These are phyloP conservation scores for Pachyrhynchus sulphureomaculatus DNA, from an alignment of 1,140 invertebrate genomes.

Conservation along the genomic window DNA sequence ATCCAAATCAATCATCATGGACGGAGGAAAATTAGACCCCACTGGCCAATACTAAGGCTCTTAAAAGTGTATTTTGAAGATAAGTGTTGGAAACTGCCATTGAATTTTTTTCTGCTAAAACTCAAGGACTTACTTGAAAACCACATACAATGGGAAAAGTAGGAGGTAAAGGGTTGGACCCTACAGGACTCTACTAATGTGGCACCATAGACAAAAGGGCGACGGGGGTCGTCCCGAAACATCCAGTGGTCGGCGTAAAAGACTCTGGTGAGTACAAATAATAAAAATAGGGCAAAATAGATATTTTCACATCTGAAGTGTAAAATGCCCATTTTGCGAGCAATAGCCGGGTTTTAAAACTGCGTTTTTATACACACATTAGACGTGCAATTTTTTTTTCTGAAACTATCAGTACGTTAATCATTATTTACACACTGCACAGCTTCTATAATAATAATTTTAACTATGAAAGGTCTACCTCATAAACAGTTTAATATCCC, in stretches of 20 bases:
- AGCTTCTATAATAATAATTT: too few relatives aligned
- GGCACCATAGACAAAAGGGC: conserved; percentile 43
- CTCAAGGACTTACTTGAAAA: neutral
- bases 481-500: too few relatives aligned
- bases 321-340: too few relatives aligned
- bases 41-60: conserved; percentile 47
- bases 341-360: too few relatives aligned
- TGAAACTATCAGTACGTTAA: too few relatives aligned
- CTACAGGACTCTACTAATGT: conserved; percentile 50
- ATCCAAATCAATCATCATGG: conserved; percentile 35
- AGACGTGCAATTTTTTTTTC: too few relatives aligned
- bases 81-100: neutral
- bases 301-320: neutral
- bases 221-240: conserved; percentile 50
- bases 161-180: conserved; percentile 48
- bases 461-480: too few relatives aligned
- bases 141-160: conserved; percentile 33
- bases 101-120: conserved; percentile 1
- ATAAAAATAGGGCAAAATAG: neutral
- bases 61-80: neutral
- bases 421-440: too few relatives aligned
- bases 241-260: conserved; percentile 49
- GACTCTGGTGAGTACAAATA: conserved; percentile 46
- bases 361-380: too few relatives aligned
- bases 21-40: conserved; percentile 49